These are phyloP conservation scores for Ctenochaetus hawaiiensis DNA, from an alignment of 2,797 vertebrate species.

Conservation along the genomic window DNA sequence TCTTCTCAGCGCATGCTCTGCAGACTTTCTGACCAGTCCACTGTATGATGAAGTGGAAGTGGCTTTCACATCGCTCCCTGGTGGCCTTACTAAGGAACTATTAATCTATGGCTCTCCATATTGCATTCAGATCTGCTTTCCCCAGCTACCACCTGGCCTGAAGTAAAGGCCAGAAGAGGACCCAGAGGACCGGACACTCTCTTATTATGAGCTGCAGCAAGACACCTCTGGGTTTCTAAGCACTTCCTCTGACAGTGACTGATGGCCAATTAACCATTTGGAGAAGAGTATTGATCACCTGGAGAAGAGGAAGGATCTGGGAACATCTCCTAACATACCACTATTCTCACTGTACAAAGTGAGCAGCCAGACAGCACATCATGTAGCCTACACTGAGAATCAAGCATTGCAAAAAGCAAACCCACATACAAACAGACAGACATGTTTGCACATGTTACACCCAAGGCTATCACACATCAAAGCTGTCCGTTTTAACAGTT, in stretches of 20 bases:
- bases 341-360: constrained; percentile 58
- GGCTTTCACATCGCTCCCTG: constrained; percentile 83
- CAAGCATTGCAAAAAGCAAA: constrained; percentile 18
- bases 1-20: constrained; percentile 27
- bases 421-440: not conserved
- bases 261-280: constrained; percentile 88
- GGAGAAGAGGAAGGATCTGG: constrained; percentile 71
- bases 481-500: not conserved
- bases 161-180: constrained; percentile 79
- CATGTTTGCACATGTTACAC: constrained; percentile 1
- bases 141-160: constrained; percentile 76
- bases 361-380: constrained; percentile 52
- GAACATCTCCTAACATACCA: constrained; percentile 74
- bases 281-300: constrained; percentile 84
- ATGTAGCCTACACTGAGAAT: constrained; percentile 39
- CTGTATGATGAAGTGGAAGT: constrained; percentile 78
- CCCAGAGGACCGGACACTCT: constrained; percentile 81
- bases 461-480: not conserved
- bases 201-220: constrained; percentile 82
- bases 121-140: constrained; percentile 82
- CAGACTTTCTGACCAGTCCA: constrained; percentile 59
- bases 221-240: constrained; percentile 84
- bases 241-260: constrained; percentile 83
- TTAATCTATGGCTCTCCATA: constrained; percentile 82
- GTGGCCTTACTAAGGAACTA: constrained; percentile 83